Evolutionary conservation across 1,140 invertebrate species (phyloP).

Genomic region (Zaprionus nigranus): DNA sequence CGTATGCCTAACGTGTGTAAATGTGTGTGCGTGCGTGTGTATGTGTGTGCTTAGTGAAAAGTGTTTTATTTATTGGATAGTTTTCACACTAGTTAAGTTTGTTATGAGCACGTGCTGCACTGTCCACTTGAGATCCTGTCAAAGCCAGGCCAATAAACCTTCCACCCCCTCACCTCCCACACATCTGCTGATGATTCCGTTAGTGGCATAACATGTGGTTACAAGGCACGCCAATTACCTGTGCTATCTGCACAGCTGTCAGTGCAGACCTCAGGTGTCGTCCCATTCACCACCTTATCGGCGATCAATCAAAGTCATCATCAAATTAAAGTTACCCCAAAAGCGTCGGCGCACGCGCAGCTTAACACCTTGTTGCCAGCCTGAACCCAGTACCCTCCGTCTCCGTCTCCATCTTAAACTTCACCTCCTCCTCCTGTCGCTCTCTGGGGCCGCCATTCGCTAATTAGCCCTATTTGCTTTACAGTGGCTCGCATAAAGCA

Average conservation of each 20-base stretch:
- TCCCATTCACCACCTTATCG: slow-evolving; percentile 9
- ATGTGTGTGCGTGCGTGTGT: neutral
- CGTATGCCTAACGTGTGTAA: slow-evolving; percentile 26
- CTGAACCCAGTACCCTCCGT: neutral
- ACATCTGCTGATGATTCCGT: no score
- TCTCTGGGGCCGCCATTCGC: slow-evolving; percentile 2
- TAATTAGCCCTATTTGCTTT: slow-evolving; percentile 23
- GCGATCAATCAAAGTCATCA: slow-evolving; percentile 39
- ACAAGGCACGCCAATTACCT: slow-evolving; percentile 2
- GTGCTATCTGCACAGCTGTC: slow-evolving; percentile 12
- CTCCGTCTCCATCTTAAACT: neutral
- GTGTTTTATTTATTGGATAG: neutral
- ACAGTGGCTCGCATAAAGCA: slow-evolving; percentile 35
- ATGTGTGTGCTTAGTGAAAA: slow-evolving; percentile 3
- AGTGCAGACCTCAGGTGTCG: slow-evolving; percentile 38
- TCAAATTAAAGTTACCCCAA: slow-evolving; percentile 10
- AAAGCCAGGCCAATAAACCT: neutral
- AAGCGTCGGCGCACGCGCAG: slow-evolving; percentile 25
- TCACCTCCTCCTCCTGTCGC: neutral
- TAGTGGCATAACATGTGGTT: slow-evolving; percentile 5
- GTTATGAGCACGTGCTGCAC: neutral
- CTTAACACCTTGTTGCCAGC: slow-evolving; percentile 15
- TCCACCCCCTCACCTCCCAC: neutral
- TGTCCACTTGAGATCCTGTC: neutral
- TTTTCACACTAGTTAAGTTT: neutral